Conservation (phyloP, 2,113 vertebrate genomes). For the Trematocara zebra region DNA sequence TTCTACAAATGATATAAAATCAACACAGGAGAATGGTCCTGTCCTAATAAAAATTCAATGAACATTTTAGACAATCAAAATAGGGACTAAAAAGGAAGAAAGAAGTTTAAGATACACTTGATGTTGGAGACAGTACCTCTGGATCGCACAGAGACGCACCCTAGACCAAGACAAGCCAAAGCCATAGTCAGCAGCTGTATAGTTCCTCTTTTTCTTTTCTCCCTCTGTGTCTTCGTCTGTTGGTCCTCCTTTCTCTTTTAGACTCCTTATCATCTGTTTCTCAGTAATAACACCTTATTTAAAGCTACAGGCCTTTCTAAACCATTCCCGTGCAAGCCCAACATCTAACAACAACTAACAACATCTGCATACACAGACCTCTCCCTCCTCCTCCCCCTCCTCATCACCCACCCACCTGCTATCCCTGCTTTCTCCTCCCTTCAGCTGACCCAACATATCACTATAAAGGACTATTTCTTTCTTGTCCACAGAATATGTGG, state of each 20-base stretch:
- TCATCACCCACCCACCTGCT: conserved; percentile 37
- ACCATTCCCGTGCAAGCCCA: conserved; percentile 26
- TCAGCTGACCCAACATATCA: background rate
- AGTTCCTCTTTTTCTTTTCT: background rate
- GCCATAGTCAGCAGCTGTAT: conserved; percentile 42
- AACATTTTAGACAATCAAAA: background rate
- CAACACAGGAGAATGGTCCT: background rate
- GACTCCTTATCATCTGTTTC: conserved; percentile 13
- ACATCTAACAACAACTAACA: conserved; percentile 29
- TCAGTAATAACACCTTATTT: background rate
- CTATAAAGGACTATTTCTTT: background rate
- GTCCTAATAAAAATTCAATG: background rate
- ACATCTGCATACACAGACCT: conserved; percentile 48
- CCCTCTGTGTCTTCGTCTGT: background rate
- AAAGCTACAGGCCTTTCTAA: background rate
- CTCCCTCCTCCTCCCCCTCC: conserved; percentile 9
- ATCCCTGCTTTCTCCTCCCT: conserved; percentile 23
- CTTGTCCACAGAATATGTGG: background rate
- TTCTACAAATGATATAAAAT: background rate
- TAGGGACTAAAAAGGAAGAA: background rate
- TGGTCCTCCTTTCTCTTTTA: background rate
- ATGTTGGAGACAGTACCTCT: conserved; percentile 44
- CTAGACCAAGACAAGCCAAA: conserved; percentile 57
- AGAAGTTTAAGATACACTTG: background rate
- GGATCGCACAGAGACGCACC: conserved; percentile 38